Conservation (phyloP, 2,113 vertebrate genomes). For the Phainopepla nitens region DNA sequence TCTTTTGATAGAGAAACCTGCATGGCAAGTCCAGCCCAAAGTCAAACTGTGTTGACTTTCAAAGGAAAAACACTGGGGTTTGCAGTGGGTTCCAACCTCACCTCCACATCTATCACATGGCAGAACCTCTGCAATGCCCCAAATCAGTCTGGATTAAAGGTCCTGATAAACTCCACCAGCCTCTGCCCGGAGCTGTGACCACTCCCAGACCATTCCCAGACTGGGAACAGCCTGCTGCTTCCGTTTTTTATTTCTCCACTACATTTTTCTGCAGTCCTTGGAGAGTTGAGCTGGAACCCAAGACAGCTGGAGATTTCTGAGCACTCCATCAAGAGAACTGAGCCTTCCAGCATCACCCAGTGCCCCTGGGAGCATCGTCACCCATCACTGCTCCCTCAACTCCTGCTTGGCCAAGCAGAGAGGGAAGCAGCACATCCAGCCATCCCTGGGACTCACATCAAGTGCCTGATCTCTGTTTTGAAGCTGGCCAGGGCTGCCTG, state of each 20-base stretch:
- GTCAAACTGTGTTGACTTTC: background rate
- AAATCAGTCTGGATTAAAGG: background rate
- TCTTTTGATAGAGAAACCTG: background rate
- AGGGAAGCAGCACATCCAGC: accelerated
- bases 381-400: background rate
- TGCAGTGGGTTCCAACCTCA: background rate
- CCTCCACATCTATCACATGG: accelerated
- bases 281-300: background rate
- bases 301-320: background rate
- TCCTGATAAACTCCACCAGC: background rate
- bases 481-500: slow-evolving; percentile 90
- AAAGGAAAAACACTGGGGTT: background rate
- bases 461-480: slow-evolving; percentile 88
- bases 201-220: background rate
- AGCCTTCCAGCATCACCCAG: background rate
- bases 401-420: accelerated
- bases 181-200: background rate
- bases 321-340: background rate
- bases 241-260: background rate
- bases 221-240: background rate
- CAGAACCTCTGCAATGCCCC: background rate
- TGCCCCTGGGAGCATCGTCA: accelerated
- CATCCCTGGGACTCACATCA: slow-evolving; percentile 79
- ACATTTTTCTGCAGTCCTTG: background rate
- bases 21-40: accelerated